Base-by-base conservation (phyloP, 2,113 vertebrate genomes). In the Brachirus orientalis region DNA sequence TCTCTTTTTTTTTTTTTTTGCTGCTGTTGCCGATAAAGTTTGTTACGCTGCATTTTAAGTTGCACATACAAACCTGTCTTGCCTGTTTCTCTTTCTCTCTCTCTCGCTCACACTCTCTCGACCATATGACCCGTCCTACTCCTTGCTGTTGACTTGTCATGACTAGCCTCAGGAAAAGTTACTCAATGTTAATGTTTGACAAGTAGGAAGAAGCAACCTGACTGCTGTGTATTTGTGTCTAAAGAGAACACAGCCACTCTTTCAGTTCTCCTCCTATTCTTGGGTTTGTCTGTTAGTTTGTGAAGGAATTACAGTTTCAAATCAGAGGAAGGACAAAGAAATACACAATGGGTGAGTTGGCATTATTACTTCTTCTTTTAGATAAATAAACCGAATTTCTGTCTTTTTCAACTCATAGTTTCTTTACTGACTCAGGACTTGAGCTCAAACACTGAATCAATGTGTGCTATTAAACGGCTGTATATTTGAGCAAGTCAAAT, bases 101-200 rank as follows among this genome's bases (percentile, higher is more conserved):
- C 40, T 10, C 48, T 59, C 46, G 50, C 28, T 17, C 37, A 47
- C 28, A n/a, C 19, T 35, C 7, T 19, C 35, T 18, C 28, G 69
- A 43, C 48, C 48, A 12, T 62, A 7, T 81, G 77, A 80, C 63
- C 70, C 72, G 57, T 81, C 86, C 78, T 72, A 71, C 79, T 87
- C 44, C 77, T 80, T 78, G 51, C 75, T 72, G 63, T 28, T 59
- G 81, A 82, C 90, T 85, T 89, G 88, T 67, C 82, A 76, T 78
- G 85, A 91, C 86, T 76, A 56, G 88, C 81, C 67, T 33, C 37
- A 79, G 60, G 64, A 87, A 84, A 78, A 69, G 73, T 80, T 89
- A 72, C 85, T 83, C 79, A 89, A 86, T 83, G 89, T 88, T 90
- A 91, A 90, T 92, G 79, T 91, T 90, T 91, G 78, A 90, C 88